phyloP scores from a whole-genome alignment of 2,113 vertebrate species.

The Micronycteris hirsuta region DNA sequence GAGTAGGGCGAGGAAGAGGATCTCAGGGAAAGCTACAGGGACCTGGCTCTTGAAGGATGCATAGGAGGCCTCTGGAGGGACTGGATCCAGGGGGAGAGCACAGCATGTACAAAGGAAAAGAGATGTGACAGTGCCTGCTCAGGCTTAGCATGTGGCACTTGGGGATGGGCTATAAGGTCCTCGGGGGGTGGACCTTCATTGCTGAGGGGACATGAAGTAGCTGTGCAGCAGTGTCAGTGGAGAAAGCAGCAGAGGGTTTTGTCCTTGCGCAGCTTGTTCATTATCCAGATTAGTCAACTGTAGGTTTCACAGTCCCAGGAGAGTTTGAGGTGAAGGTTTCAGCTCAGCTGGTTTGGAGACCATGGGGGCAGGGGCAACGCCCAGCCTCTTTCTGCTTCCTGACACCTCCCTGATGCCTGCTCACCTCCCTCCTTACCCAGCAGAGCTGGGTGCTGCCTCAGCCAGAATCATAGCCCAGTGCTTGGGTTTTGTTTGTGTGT shows the following conservation, averaged over 20 bases:
- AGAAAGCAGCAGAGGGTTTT: not conserved
- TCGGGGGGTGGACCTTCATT: not conserved
- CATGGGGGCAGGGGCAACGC: not conserved
- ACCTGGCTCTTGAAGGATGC: not conserved
- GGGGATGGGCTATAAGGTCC: not conserved
- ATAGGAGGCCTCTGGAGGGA: not conserved
- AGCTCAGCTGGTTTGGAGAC: not conserved
- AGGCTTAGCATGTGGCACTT: not conserved
- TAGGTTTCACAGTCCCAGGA: not conserved
- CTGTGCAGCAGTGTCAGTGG: not conserved
- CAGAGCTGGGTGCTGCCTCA: not conserved
- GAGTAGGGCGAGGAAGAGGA: not conserved
- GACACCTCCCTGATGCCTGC: not conserved
- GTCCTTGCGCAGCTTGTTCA: not conserved
- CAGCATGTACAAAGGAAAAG: not conserved
- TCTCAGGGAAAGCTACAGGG: not conserved
- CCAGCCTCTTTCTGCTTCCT: not conserved
- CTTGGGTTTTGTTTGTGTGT: not conserved
- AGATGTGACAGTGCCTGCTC: not conserved
- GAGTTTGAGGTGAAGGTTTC: not conserved
- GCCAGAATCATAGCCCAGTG: not conserved
- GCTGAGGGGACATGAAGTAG: not conserved
- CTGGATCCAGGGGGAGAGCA: not conserved
- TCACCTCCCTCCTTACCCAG: not conserved
- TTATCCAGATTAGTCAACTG: too few relatives aligned